These are phyloP conservation scores for Nasonia giraulti DNA, from an alignment of 1,140 invertebrate genomes.

Conservation along the genomic window DNA sequence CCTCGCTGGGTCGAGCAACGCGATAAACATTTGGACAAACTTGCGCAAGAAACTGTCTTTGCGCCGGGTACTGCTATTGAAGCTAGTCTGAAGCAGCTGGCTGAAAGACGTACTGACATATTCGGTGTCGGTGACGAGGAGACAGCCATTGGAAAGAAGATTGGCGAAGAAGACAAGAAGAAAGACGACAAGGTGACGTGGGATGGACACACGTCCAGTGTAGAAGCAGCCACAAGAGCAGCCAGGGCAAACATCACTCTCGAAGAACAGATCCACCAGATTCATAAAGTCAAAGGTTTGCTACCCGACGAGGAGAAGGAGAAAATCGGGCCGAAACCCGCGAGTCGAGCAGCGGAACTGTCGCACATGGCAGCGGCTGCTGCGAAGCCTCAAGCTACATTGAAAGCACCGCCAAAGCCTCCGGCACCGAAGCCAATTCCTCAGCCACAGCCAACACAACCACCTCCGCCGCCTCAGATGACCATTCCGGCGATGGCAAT, in stretches of 20 bases:
- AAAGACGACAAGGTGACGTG: slow-evolving; percentile 95
- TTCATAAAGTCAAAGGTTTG: slow-evolving; percentile 93
- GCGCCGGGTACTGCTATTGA: slow-evolving; percentile 94
- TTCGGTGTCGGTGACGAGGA: slow-evolving; percentile 99
- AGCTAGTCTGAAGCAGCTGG: slow-evolving; percentile 95
- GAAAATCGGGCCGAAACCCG: slow-evolving; percentile 89
- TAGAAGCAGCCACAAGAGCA: slow-evolving; percentile 92
- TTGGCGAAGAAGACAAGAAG: slow-evolving; percentile 94
- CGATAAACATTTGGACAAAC: slow-evolving; percentile 90
- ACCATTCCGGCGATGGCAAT: slow-evolving; percentile 75
- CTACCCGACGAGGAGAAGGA: slow-evolving; percentile 96
- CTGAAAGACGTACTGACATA: slow-evolving; percentile 99
- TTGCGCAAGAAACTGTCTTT: slow-evolving; percentile 90
- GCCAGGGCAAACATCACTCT: slow-evolving; percentile 96
- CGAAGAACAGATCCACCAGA: slow-evolving; percentile 97
- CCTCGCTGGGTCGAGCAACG: slow-evolving; percentile 98
- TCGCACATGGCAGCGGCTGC: slow-evolving; percentile 71
- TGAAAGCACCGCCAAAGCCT: slow-evolving; percentile 72
- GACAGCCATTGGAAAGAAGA: slow-evolving; percentile 99
- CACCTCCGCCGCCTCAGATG: slow-evolving; percentile 68
- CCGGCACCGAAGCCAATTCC: slow-evolving; percentile 69
- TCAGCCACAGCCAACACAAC: slow-evolving; percentile 64
- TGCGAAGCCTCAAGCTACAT: slow-evolving; percentile 72
- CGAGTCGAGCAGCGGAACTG: slow-evolving; percentile 70
- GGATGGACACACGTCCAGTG: slow-evolving; percentile 98